Base-by-base conservation (phyloP, 2,888 invertebrate species). In the Stenolophus ochropezus region DNA sequence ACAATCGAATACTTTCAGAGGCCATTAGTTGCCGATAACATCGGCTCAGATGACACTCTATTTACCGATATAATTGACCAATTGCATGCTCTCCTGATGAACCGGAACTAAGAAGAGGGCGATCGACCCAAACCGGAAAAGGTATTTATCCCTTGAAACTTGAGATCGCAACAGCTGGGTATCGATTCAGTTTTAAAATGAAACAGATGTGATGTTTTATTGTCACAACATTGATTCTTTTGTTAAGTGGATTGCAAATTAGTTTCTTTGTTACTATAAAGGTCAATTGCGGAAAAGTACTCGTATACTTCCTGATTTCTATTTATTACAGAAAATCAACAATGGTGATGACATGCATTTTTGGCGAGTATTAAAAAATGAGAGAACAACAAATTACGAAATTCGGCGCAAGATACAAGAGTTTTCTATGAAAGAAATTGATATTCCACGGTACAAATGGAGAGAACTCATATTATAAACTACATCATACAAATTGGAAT, bases 31-130 rank as follows among this genome's bases (percentile, higher is more conserved):
- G 6, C 16, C 33, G 33, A 69, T 69, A 69, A n/a, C 27, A 27
- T 69, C 65, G 33, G 42, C 6, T 69, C 65, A n/a, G 16, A 69
- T 69, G 65, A 69, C 65, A 69, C 33, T 16, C 65, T 73, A 73
- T 73, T 49, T 73, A 49, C 21, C 14, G 27, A 73, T 73, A 49
- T 73, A 73, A 73, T 73, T 73, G 73, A 73, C 47, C 73, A 73
- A 73, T 73, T 49, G 49, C 47, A 73, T 49, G 14, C 73, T 5
- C 47, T 25, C n/a, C 49, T 73, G 73, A 47, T 49, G 47, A 73
- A 73, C 73, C 73, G 47, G 73, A 69, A 69, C 65, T 69, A 69
- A 69, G 33, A 33, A 69, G 27, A 69, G 33, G 65, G 65, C 11
- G 42, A 18, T 33, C 18, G 33, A 18, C 27, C 27, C 11, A 33